Evolutionary conservation across 2,797 vertebrate species (phyloP).

Genomic region (Thaleichthys pacificus): DNA sequence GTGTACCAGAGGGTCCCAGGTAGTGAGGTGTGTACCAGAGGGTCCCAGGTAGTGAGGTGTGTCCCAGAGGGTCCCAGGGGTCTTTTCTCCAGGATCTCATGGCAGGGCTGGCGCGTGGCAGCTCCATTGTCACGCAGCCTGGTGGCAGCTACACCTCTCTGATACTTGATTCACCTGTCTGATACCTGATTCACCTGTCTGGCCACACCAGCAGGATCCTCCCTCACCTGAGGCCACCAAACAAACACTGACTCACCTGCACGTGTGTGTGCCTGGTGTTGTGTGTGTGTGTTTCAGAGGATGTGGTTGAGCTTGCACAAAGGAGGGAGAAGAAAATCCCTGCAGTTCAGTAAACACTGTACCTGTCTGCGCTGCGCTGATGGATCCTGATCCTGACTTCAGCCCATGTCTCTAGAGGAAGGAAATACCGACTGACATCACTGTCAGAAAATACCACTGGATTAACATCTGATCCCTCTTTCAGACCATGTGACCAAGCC

Average conservation of each 20-base stretch:
- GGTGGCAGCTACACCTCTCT: slow-evolving; percentile 57
- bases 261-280: background rate
- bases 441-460: background rate
- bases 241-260: slow-evolving; percentile 25
- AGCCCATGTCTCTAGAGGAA: background rate
- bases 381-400: too few species aligned
- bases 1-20: too few species aligned
- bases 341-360: background rate
- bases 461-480: too few species aligned
- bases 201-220: slow-evolving; percentile 53
- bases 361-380: too few species aligned
- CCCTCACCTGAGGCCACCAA: slow-evolving; percentile 34
- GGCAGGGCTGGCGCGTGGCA: slow-evolving; percentile 59
- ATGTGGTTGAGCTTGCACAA: slow-evolving; percentile 61
- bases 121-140: slow-evolving; percentile 57
- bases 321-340: background rate
- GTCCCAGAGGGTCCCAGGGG: too few species aligned
- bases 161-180: slow-evolving; percentile 12
- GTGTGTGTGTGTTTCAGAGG: slow-evolving; percentile 44
- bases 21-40: too few species aligned
- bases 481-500: too few species aligned
- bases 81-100: slow-evolving; percentile 26
- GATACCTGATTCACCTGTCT: slow-evolving; percentile 72
- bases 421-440: background rate
- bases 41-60: too few species aligned